Evolutionary conservation across 2,888 invertebrate genomes (phyloP), one percentile per base, ranked within the genome.

Genomic region (Dendrolimus houi): DNA sequence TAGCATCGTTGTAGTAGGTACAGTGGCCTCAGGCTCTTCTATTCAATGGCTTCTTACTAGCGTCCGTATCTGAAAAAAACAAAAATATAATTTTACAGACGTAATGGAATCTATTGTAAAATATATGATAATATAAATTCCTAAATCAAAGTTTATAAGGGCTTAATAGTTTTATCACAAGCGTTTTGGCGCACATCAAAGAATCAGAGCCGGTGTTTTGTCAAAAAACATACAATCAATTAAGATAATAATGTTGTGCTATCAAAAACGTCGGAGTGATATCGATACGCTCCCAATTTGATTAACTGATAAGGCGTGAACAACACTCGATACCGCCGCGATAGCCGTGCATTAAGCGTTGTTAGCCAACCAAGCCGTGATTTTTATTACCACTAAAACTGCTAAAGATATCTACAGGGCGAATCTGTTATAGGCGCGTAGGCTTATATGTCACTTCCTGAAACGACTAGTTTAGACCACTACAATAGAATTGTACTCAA

Each of bases 241-340:
- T 88, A 86, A 85, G 88, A 89, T 87, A 86, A 83, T 81, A 79
- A 75, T 75, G 77, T 76, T 75, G 75, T 72, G 79, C 69, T 86
- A 87, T 87, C 87, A 74, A 74, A 83, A 75, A 81, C 81, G 82
- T 79, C 77, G 70, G 69, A 47, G 2, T 71, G 86, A 83, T 87
- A 88, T 77, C 85, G 84, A 84, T 83, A 81, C 84, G 87, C 81
- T 83, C 85, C 86, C 84, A 87, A 86, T 87, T 87, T 87, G 87
- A 87, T 89, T 85, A 86, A 80, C 77, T 82, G 87, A 88, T 87
- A 86, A 78, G 75, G 76, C 68, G 72, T 77, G 71, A 80, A 84
- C 82, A 80, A 85, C 87, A 85, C 81, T 84, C 78, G 85, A 85
- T 85, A 85, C 83, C 81, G 83, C 77, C 64, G 64, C 81, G 87